phyloP scores from a whole-genome alignment of 2,797 vertebrate species.

The Coendou prehensilis region DNA sequence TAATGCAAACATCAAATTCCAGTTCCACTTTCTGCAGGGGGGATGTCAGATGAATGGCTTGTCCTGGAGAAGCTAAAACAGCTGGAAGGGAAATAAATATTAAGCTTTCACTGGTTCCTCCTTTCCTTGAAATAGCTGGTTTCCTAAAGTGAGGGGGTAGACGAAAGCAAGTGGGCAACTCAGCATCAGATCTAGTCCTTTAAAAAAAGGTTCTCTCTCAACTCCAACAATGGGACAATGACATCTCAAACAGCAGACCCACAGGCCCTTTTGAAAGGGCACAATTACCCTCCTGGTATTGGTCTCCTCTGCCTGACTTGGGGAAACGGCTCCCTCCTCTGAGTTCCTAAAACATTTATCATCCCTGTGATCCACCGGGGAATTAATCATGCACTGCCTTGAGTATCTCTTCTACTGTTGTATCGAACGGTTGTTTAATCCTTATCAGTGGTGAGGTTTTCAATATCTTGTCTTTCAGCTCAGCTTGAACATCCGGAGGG shows the following conservation, averaged over 20 bases:
- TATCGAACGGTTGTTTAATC: conserved; percentile 65
- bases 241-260: not conserved
- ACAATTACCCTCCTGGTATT: not conserved
- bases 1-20: not conserved
- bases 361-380: not conserved
- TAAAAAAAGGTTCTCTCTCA: not conserved
- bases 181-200: not conserved
- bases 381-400: conserved; percentile 69
- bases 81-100: not conserved
- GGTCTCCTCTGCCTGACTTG: conserved; percentile 32
- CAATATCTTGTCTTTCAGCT: conserved; percentile 50
- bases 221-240: not conserved
- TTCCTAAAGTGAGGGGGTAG: not conserved
- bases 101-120: not conserved
- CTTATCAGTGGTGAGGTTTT: conserved; percentile 59
- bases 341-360: conserved; percentile 76
- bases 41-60: conserved; percentile 47
- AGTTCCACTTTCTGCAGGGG: conserved; percentile 45
- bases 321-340: conserved; percentile 55
- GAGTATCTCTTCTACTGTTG: conserved; percentile 42
- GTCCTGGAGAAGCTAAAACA: conserved; percentile 36
- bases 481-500: not conserved
- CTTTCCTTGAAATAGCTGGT: not conserved
- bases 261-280: not conserved
- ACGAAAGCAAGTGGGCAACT: not conserved